Evolutionary conservation across 2,888 invertebrate species (phyloP).

Genomic region (Aphodius sticticus): DNA sequence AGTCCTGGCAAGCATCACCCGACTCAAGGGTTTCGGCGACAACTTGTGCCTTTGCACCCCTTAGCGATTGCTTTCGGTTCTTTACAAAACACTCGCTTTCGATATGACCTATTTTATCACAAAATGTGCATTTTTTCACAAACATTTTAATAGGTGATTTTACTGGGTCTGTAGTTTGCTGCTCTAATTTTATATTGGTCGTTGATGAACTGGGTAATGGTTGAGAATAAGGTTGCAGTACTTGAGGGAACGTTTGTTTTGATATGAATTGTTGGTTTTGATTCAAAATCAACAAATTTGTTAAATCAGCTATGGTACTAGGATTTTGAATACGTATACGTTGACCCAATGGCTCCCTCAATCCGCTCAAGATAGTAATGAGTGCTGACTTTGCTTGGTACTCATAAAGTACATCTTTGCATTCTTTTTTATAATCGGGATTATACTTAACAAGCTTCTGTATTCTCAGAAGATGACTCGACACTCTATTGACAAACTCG

Average conservation of each 20-base stretch:
- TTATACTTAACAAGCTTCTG: slow-evolving; percentile 5
- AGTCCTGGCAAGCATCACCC: not conserved
- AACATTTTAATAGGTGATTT: not conserved
- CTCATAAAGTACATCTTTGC: not conserved
- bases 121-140: not conserved
- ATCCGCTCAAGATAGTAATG: slow-evolving; percentile 9
- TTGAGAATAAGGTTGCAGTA: not conserved
- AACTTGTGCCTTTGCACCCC: not conserved
- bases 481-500: not conserved
- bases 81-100: not conserved
- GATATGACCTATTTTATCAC: not conserved
- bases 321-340: not conserved
- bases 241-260: too few species aligned
- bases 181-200: not conserved
- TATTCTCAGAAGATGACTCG: not conserved
- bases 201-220: not conserved
- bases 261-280: too few species aligned
- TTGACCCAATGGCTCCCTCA: slow-evolving; percentile 4
- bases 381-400: slow-evolving; percentile 8
- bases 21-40: not conserved
- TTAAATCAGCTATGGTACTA: not conserved
- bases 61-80: not conserved
- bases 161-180: not conserved
- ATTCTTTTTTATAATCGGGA: not conserved
- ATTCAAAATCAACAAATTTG: too few species aligned